phyloP scores from a whole-genome alignment of 64 coral and sea anemone genomes.

The Montipora sp. region DNA sequence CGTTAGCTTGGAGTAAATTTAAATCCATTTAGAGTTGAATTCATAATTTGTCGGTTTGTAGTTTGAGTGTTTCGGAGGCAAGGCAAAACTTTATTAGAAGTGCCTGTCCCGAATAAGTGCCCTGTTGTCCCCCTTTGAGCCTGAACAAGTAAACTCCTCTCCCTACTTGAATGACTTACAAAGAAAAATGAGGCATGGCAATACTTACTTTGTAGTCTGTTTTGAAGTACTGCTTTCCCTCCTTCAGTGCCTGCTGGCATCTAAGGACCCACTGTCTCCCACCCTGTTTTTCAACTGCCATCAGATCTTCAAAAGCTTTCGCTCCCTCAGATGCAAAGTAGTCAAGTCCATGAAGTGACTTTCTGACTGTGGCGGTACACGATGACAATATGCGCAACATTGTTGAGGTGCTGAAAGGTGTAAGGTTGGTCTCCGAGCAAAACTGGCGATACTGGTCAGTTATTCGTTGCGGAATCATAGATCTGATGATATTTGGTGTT shows the following conservation, averaged over 20 bases:
- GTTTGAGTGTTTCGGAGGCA: neutral
- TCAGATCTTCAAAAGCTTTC: constrained; percentile 26
- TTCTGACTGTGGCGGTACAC: constrained; percentile 5
- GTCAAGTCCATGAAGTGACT: constrained; percentile 17
- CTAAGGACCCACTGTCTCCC: constrained; percentile 4
- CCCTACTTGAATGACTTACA: neutral
- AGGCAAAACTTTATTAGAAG: constrained; percentile 2
- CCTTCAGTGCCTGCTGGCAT: constrained; percentile 19
- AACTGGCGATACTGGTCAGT: neutral
- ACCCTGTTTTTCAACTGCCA: constrained; percentile 23
- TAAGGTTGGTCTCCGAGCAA: constrained; percentile 9
- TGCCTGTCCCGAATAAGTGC: neutral
- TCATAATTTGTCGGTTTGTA: neutral
- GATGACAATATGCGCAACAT: constrained; percentile 33
- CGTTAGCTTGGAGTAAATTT: neutral
- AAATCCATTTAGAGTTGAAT: neutral
- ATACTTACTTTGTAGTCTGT: constrained; percentile 7
- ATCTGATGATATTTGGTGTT: constrained; percentile 23
- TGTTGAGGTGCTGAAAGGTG: constrained; percentile 13
- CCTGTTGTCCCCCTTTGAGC: neutral
- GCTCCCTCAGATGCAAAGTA: constrained; percentile 22
- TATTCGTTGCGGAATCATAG: constrained; percentile 14
- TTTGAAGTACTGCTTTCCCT: constrained; percentile 17
- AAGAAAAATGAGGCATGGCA: constrained; percentile 2
- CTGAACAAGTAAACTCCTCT: neutral